Evolutionary conservation across 2,797 vertebrate species (phyloP), one percentile per base, ranked within the genome.

Genomic region (Fratercula arctica): DNA sequence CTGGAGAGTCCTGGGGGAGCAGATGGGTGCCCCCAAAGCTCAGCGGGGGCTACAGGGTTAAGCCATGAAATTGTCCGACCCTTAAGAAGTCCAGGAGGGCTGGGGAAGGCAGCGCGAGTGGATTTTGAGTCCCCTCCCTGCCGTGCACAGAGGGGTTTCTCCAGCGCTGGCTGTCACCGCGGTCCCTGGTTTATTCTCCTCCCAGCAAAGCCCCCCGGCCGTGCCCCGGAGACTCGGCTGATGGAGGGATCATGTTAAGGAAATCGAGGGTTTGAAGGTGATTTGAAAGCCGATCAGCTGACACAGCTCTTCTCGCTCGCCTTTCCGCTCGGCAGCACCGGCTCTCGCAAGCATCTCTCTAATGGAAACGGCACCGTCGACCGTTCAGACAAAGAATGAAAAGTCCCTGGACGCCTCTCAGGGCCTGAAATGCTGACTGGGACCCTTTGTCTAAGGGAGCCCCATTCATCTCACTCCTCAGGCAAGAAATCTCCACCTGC

Each of bases 221-320:
- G 93, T 73, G 96, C 89, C 93, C 95, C 50, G 76, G 93, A 90
- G 92, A 74, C 66, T 35, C 54, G 80, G 94, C 92, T 31, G 94
- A 25, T 50, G 95, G 92, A 89, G 92, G 95, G 96, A 97, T 98
- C 97, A 95, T 97, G 82, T 97, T 97, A 86, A 97, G 98, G 98
- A 97, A 97, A 95, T 90, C 78, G 90, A 97, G 98, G 43, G 76
- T 29, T 29, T 45, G 84, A 95, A 97, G 97, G 95, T 37, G 69
- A 76, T 93, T 84, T 94, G 98, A 97, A 98, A 98, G 97, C 96
- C n/a, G 96, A 98, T 98, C 97, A 48, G 97, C 72, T 57, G 85
- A 87, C 57, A 19, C 94, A 54, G 92, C 89, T 89, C 91, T 54
- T 68, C 85, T 80, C 28, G 29, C 75, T 56, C 17, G 17, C 85